Base-by-base conservation (phyloP, 2,888 invertebrate species). In the Lampropteryx suffumata region DNA sequence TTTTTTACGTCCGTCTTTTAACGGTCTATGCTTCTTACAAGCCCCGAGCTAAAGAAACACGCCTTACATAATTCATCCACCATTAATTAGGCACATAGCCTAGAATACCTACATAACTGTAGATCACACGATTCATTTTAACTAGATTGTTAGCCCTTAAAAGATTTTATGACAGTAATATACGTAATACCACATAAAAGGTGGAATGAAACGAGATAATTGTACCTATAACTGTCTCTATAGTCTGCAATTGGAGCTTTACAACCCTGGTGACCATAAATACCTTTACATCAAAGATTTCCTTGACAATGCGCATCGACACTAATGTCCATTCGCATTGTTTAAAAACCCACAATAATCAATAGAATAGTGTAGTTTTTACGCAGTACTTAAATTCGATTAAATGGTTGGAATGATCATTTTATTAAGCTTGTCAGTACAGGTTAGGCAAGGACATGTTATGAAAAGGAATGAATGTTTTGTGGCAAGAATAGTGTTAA, bases 111-210 rank as follows among this genome's bases (percentile, higher is more conserved):
- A 57, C 50, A 47, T 55, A 47, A 30, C 64, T 71, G 69, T 69
- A 44, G 10, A 32, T 37, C 42, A 43, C 21, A 29, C 58, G 65
- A 70, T 62, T 61, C 60, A 64, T 37, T 11, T 21, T 17, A 2
- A 29, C 35, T 48, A 72, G 71, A 78, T 72, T 68, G 67, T 71
- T 62, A 59, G 54, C 62, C 49, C 28, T 57, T 59, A 61, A 68
- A 69, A 69, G 66, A 59, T 72, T 78, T 81, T 79, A 83, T 79
- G 79, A 79, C 67, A 73, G 62, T 50, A 64, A n/a, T n/a, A n/a
- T n/a, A n/a, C n/a, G n/a, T n/a, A n/a, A 53, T 71, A 66, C 63
- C 69, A 71, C 80, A 79, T 79, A 82, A 77, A 83, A 80, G 82
- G 77, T 74, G 67, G 70, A 76, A 74, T 68, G 65, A 59, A 41